Conservation (phyloP, 2,888 invertebrate genomes). For the Nemoura dubitans region DNA sequence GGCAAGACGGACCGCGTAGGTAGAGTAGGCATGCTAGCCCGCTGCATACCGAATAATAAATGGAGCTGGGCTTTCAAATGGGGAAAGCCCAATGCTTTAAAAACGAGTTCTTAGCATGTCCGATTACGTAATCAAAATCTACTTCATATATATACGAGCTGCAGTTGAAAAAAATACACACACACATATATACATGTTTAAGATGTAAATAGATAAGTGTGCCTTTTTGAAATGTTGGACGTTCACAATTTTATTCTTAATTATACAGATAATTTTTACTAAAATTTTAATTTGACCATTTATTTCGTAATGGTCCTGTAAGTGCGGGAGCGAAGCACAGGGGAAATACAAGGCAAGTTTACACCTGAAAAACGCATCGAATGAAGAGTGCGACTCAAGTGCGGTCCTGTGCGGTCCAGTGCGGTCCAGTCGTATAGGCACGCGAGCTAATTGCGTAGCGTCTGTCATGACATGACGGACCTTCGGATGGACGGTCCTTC, state of each 20-base stretch:
- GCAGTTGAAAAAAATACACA: slow-evolving; percentile 22
- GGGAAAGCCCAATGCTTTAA: slow-evolving; percentile 33
- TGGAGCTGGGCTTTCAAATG: slow-evolving; percentile 37
- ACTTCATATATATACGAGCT: slow-evolving; percentile 33
- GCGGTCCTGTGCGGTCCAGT: neutral
- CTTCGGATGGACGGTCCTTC: neutral
- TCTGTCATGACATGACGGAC: too few relatives aligned
- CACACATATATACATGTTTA: slow-evolving; percentile 1
- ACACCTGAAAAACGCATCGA: neutral
- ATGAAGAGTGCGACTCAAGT: neutral
- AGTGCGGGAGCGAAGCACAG: neutral
- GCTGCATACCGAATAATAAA: slow-evolving; percentile 20
- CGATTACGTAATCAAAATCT: slow-evolving; percentile 41
- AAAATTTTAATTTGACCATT: slow-evolving; percentile 12
- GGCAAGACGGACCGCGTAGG: neutral
- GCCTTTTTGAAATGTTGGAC: neutral
- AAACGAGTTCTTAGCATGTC: slow-evolving; percentile 40
- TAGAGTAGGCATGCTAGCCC: neutral
- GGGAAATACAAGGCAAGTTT: neutral
- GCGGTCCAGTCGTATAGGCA: too few relatives aligned
- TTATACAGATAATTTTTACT: slow-evolving; percentile 1
- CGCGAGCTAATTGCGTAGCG: too few relatives aligned
- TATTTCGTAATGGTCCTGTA: neutral
- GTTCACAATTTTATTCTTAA: neutral
- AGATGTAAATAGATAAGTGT: neutral